Percentiles rank a stretch among this genome's conserved stretches.
phyloP scores from a whole-genome alignment of 2,888 invertebrate species.

The Alsophila aescularia region DNA sequence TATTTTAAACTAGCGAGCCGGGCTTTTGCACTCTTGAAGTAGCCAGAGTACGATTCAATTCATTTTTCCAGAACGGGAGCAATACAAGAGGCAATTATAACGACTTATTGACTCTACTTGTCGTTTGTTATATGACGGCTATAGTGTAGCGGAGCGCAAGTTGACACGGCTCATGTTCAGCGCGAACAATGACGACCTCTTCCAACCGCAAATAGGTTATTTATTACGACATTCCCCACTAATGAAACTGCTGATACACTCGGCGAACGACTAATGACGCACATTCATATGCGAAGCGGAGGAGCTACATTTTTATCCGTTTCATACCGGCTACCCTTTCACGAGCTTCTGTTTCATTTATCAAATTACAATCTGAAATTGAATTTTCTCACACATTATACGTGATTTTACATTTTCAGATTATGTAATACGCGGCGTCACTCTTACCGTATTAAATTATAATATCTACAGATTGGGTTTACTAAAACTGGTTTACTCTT shows the following conservation, averaged over 20 bases:
- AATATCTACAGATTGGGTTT: too few species aligned
- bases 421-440: background rate
- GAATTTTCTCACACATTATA: slow-evolving; percentile 11
- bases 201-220: slow-evolving; percentile 54
- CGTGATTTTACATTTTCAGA: slow-evolving; percentile 9
- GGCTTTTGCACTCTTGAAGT: slow-evolving; percentile 51
- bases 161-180: slow-evolving; percentile 44
- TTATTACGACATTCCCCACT: slow-evolving; percentile 59
- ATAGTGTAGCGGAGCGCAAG: slow-evolving; percentile 51
- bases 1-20: slow-evolving; percentile 56
- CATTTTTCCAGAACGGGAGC: slow-evolving; percentile 42
- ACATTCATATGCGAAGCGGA: slow-evolving; percentile 45
- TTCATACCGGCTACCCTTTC: slow-evolving; percentile 20
- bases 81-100: slow-evolving; percentile 67
- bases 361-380: slow-evolving; percentile 21
- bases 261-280: slow-evolving; percentile 43
- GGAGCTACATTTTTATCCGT: slow-evolving; percentile 26
- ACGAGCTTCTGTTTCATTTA: slow-evolving; percentile 21
- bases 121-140: slow-evolving; percentile 61
- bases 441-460: background rate
- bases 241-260: slow-evolving; percentile 55
- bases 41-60: slow-evolving; percentile 55
- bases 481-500: background rate
- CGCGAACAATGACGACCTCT: slow-evolving; percentile 53
- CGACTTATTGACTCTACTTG: slow-evolving; percentile 61